Conservation (phyloP, 2,797 vertebrate genomes). For the Momotus momota region DNA sequence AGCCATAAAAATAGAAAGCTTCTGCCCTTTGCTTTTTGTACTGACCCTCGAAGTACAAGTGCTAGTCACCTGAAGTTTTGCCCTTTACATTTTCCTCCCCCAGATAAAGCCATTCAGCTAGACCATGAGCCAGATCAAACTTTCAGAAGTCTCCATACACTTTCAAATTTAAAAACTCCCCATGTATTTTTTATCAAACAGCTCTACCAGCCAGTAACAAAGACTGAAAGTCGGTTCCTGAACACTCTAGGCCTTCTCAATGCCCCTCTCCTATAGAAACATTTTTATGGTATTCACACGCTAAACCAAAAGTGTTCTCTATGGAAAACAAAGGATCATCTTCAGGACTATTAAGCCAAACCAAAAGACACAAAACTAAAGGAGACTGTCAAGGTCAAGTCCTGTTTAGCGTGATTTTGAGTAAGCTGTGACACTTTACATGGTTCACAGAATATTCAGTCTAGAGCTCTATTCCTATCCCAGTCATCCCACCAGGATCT, state of each 20-base stretch:
- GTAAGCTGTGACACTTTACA: not conserved
- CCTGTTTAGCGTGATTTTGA: not conserved
- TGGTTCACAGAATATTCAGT: not conserved
- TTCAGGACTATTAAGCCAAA: not conserved
- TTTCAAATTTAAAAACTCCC: not conserved
- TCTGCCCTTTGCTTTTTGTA: not conserved
- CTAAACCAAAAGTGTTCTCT: not conserved
- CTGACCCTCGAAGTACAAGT: not conserved
- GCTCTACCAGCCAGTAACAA: not conserved
- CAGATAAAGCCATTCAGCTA: not conserved
- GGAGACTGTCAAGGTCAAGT: not conserved
- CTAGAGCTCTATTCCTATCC: not conserved
- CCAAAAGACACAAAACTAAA: not conserved
- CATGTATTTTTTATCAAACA: not conserved
- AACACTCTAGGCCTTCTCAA: not conserved
- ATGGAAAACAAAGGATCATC: not conserved
- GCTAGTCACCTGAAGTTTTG: not conserved
- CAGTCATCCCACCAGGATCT: not conserved
- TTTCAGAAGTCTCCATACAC: not conserved
- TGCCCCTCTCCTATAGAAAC: not conserved
- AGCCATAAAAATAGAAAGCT: not conserved
- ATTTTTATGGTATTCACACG: not conserved
- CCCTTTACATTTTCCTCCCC: not conserved
- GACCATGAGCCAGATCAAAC: not conserved
- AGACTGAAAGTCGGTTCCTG: not conserved